Base-by-base conservation (phyloP, 2,888 invertebrate genomes). In the Chalcosyrphus nemorum region DNA sequence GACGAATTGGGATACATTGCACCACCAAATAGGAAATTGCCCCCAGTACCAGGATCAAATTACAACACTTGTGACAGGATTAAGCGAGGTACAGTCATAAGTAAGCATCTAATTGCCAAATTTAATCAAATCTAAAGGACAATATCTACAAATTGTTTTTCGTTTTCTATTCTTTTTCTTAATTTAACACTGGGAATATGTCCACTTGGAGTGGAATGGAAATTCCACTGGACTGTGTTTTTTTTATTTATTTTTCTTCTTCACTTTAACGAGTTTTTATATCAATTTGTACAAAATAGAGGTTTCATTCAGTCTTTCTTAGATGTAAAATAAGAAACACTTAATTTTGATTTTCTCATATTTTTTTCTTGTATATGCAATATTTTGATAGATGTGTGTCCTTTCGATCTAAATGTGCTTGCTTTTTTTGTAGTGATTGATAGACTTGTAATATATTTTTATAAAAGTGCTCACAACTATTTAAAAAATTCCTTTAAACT, bases 41-140 rank as follows among this genome's bases (percentile, higher is more conserved):
- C 97, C 0, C 97, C 97, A 19, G 97, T 97, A 5, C 97, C 97
- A 68, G 97, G 97, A 87, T 97, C 97, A 70, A 97, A 97, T 92
- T 97, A 97, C 93, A 97, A 97, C 92, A 97, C 97, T 29, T 97
- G 97, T 92, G 97, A 97, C 92, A 94, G 97, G 89, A 97, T 97
- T 93, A 97, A 97, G 94, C 94, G 97, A 93, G 97, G 97, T 95
- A 97, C 95, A 92, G 96, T 95, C 88, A 96, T 96, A 94, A 96
- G 96, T 96, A 94, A 96, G 96, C 94, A 90, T 90, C 90, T 90
- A 90, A 90, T 87, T 89, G 90, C 89, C 88, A 90, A 72, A 74
- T 75, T 80, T 70, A 57, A 80, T 80, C 74, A 80, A 84, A 84
- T 84, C 84, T 84, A 70, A 84, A 84, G 84, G 84, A 84, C 84